Conservation (phyloP, 2,113 vertebrate species). For the Dromas ardeola region DNA sequence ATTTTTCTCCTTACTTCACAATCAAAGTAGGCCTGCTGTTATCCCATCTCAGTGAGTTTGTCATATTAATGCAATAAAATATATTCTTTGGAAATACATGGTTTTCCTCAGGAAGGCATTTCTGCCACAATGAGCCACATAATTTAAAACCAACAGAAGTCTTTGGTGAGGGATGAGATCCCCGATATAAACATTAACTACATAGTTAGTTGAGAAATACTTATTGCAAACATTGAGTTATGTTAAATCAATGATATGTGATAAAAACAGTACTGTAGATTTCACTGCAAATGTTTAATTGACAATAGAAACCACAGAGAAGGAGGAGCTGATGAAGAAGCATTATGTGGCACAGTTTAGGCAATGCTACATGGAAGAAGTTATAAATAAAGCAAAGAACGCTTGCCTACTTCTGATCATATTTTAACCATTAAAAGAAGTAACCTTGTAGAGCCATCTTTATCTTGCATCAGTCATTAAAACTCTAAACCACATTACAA, state of each 20-base stretch:
- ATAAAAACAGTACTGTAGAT: not conserved
- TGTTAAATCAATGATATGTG: fast-evolving
- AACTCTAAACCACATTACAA: not conserved
- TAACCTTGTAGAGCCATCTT: not conserved
- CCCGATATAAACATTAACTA: not conserved
- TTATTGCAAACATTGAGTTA: not conserved
- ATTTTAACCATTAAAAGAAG: not conserved
- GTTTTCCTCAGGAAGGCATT: not conserved
- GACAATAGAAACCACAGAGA: not conserved
- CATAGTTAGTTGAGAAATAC: not conserved
- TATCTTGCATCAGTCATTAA: not conserved
- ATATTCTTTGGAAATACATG: not conserved
- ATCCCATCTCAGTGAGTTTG: not conserved
- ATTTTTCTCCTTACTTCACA: not conserved
- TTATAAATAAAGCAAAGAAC: not conserved
- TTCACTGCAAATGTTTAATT: not conserved
- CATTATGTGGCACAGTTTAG: not conserved
- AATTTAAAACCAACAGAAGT: not conserved
- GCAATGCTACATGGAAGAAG: not conserved
- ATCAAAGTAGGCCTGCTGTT: not conserved
- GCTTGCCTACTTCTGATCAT: not conserved
- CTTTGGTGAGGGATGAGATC: not conserved
- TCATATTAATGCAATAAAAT: not conserved
- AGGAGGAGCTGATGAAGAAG: not conserved
- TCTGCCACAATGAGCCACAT: not conserved